A percentile compares a stretch with the other conserved stretches of the same genome.
Evolutionary conservation across 2,113 vertebrate genomes (phyloP).

Genomic region (Eleginops maclovinus): DNA sequence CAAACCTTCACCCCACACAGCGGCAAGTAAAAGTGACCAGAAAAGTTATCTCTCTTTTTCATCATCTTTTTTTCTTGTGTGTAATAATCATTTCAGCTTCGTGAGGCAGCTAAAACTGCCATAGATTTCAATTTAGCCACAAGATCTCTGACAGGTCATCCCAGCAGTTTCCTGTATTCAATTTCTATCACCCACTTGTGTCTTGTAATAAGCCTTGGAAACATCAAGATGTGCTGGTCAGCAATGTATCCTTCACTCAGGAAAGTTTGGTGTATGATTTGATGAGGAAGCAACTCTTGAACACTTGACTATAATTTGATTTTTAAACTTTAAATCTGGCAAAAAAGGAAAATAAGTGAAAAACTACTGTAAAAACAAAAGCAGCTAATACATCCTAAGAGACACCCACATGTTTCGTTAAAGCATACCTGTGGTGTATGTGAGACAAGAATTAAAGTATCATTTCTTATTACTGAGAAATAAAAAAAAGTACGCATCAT

Average conservation of each 20-base stretch:
- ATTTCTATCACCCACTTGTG: constrained; percentile 3
- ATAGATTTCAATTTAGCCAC: background rate
- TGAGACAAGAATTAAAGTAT: background rate
- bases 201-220: background rate
- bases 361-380: background rate
- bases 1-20: background rate
- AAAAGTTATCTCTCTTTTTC: background rate
- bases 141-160: background rate
- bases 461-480: background rate
- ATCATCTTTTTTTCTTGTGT: background rate
- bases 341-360: background rate
- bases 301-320: background rate
- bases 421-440: background rate
- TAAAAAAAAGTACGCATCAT: background rate
- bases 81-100: background rate
- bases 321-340: background rate
- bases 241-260: background rate
- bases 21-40: background rate
- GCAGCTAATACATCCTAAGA: constrained; percentile 11
- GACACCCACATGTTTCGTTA: constrained; percentile 9
- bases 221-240: constrained; percentile 3
- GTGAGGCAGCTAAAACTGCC: background rate
- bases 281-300: background rate
- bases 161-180: constrained; percentile 1
- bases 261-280: background rate